Evolutionary conservation across 2,797 vertebrate species (phyloP), one percentile per base, ranked within the genome.

Genomic region (Ficedula albicollis): DNA sequence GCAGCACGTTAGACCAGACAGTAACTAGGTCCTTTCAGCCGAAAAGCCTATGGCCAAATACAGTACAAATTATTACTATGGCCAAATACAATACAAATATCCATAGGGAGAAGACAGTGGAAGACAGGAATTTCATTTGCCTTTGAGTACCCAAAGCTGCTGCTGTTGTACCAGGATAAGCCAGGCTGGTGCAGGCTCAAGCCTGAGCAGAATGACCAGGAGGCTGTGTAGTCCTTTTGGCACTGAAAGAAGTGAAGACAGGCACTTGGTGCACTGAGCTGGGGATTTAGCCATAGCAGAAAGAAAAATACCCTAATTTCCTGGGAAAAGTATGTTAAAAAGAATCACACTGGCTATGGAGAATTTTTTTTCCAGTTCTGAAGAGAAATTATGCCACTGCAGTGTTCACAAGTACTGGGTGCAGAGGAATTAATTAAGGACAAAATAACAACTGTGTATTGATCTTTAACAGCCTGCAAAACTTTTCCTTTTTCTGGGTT

Each of bases 221-320:
- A 32, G 38, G 10, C 20, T 46, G 14, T 32, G 27, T 4, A 15
- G 38, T 15, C 18, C 32, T 63, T 77, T 38, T 1, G 5, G 36
- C 27, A 22, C 20, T 62, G 46, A 64, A 34, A 20, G 39, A 56
- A 58, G 32, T 20, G 39, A 56, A 58, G 32, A 38, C 11, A 41
- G 17, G 5, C 16, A 7, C 51, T 58, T 0, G 0, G 9, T 17
- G 41, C 21, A 12, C 43, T 52, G 17, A 80, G 26, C 18, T 72
- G 22, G 26, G 63, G 21, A 55, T 18, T 39, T 5, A 15, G 56
- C 15, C 77, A n/a, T 0, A 60, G 44, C 29, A 72, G 73, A 48
- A 22, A n/a, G 38, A 5, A 56, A 84, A 88, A 0, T 8, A 70
- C 29, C 9, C 32, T 29, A 3, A 27, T 49, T 85, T 64, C 34